Evolutionary conservation across 2,888 invertebrate species (phyloP).

Genomic region (Salticus scenicus): DNA sequence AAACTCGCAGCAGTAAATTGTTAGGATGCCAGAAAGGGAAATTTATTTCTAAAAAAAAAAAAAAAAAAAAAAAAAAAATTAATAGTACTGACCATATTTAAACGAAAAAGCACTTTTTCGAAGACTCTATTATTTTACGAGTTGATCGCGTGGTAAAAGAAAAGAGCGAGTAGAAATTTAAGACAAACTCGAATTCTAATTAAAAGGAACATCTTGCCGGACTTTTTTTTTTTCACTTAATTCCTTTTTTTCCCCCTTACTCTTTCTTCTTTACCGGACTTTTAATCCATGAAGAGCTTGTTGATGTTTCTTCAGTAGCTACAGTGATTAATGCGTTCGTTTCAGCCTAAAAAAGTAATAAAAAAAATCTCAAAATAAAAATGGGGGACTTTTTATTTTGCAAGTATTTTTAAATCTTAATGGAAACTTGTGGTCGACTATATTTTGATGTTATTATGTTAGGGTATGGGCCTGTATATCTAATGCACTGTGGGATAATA

Average conservation of each 20-base stretch:
- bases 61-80: conserved; percentile 12
- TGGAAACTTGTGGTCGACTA: conserved; percentile 23
- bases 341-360: not conserved
- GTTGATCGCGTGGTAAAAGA: conserved; percentile 34
- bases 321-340: conserved; percentile 57
- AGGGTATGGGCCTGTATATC: not conserved
- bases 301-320: conserved; percentile 62
- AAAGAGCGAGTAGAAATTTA: conserved; percentile 58
- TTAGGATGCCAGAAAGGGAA: conserved; percentile 45
- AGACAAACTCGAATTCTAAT: conserved; percentile 70
- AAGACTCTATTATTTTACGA: conserved; percentile 59
- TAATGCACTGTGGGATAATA: conserved; percentile 13
- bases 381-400: conserved; percentile 9
- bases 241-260: not conserved
- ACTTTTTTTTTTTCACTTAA: conserved; percentile 22
- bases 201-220: conserved; percentile 65
- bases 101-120: conserved; percentile 54
- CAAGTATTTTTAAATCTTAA: conserved; percentile 27
- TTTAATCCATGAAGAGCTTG: conserved; percentile 65
- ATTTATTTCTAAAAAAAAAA: conserved; percentile 21
- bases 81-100: conserved; percentile 50
- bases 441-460: conserved; percentile 26
- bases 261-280: conserved; percentile 46
- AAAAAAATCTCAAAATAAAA: not conserved
- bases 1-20: conserved; percentile 66